Evolutionary conservation across 2,113 vertebrate species (phyloP).

Genomic region (Lagopus muta): DNA sequence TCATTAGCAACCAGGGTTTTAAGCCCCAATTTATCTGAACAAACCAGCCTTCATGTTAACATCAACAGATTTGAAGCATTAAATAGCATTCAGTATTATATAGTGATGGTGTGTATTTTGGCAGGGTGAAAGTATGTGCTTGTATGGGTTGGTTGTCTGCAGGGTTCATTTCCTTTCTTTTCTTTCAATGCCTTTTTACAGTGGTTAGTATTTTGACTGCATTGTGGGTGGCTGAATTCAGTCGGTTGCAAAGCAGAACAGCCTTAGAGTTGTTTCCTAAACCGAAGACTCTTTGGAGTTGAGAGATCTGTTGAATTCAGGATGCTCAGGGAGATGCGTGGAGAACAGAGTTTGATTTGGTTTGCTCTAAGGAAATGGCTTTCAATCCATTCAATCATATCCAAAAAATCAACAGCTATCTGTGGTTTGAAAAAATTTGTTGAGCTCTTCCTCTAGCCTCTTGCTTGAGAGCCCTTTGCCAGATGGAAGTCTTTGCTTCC

Average conservation of each 20-base stretch:
- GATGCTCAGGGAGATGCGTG: neutral
- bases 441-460: neutral
- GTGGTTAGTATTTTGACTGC: slow-evolving; percentile 1
- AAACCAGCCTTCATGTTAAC: neutral
- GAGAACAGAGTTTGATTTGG: neutral
- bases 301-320: neutral
- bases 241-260: neutral
- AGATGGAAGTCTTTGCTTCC: neutral
- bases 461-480: neutral
- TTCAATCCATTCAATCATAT: neutral
- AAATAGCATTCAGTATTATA: neutral
- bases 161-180: slow-evolving; percentile 22
- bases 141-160: neutral
- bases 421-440: neutral
- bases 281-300: neutral
- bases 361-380: neutral
- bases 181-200: slow-evolving; percentile 10
- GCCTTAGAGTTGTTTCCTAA: slow-evolving; percentile 12
- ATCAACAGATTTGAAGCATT: neutral
- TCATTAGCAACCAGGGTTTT: neutral
- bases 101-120: neutral
- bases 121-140: neutral
- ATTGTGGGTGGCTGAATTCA: neutral
- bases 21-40: neutral
- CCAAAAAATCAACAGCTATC: neutral